Conservation (phyloP, 1,140 invertebrate genomes). For the Lepidurus arcticus region DNA sequence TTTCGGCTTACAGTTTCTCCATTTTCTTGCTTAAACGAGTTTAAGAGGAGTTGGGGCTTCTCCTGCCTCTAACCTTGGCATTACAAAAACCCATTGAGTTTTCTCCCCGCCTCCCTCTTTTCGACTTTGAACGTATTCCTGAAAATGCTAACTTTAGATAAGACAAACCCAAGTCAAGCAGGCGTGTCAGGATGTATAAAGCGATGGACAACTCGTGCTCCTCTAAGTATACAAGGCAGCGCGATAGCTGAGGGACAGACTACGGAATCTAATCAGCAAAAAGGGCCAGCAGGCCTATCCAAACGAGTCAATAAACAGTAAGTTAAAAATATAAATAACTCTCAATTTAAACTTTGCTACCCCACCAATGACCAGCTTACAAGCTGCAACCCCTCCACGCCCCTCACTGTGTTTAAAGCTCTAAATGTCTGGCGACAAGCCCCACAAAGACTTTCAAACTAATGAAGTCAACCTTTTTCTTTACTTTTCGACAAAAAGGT, state of each 20-base stretch:
- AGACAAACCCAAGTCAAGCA: background rate
- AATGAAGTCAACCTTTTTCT: background rate
- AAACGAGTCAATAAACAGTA: background rate
- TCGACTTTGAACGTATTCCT: background rate
- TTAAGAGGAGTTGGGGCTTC: slow-evolving; percentile 3
- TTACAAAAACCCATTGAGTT: background rate
- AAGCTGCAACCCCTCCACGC: background rate
- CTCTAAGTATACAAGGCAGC: background rate
- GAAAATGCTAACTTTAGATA: background rate
- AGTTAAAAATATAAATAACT: background rate
- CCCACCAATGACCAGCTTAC: background rate
- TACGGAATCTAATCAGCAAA: background rate
- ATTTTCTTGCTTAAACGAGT: background rate
- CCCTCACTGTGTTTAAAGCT: background rate
- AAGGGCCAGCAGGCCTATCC: slow-evolving; percentile 2
- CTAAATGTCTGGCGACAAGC: background rate
- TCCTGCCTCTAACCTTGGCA: background rate
- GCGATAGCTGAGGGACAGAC: background rate
- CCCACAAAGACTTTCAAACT: background rate
- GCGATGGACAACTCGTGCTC: background rate
- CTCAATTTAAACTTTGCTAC: background rate
- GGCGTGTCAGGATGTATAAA: background rate
- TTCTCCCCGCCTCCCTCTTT: background rate
- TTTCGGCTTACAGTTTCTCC: background rate
- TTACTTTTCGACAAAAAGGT: background rate